phyloP scores from a whole-genome alignment of 2,888 invertebrate species.

The Tolmerus cingulatus region DNA sequence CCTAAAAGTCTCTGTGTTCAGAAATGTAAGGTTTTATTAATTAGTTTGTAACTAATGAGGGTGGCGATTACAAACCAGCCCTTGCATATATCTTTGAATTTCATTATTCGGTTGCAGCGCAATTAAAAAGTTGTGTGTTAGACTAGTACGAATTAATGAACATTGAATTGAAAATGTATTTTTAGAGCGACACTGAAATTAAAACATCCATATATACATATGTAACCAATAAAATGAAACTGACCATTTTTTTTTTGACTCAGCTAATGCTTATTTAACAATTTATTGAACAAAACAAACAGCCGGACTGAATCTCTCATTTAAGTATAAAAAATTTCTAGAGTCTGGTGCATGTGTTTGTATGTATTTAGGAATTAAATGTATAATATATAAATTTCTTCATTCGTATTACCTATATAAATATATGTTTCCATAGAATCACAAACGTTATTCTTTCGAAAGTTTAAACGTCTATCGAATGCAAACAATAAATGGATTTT shows the following conservation, averaged over 20 bases:
- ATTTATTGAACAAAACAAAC: constrained; percentile 5
- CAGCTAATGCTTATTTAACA: neutral
- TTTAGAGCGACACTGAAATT: neutral
- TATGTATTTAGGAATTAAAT: constrained; percentile 30
- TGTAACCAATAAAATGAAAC: neutral
- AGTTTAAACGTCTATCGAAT: constrained; percentile 1
- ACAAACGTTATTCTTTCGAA: constrained; percentile 28
- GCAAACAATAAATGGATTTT: neutral
- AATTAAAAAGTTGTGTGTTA: no score
- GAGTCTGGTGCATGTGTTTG: constrained; percentile 6
- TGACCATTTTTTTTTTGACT: neutral
- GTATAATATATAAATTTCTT: constrained; percentile 38
- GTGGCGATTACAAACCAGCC: no score
- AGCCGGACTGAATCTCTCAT: neutral
- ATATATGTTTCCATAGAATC: constrained; percentile 42
- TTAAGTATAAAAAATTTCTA: constrained; percentile 20
- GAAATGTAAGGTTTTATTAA: no score
- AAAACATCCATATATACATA: neutral
- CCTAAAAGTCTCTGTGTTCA: no score
- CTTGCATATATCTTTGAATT: no score
- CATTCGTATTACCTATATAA: constrained; percentile 34
- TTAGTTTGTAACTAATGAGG: no score
- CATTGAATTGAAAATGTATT: neutral
- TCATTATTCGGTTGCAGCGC: no score
- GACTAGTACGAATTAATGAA: no score